Base-by-base conservation (phyloP, 2,113 vertebrate species). In the Cyprinodon brontotheroides region DNA sequence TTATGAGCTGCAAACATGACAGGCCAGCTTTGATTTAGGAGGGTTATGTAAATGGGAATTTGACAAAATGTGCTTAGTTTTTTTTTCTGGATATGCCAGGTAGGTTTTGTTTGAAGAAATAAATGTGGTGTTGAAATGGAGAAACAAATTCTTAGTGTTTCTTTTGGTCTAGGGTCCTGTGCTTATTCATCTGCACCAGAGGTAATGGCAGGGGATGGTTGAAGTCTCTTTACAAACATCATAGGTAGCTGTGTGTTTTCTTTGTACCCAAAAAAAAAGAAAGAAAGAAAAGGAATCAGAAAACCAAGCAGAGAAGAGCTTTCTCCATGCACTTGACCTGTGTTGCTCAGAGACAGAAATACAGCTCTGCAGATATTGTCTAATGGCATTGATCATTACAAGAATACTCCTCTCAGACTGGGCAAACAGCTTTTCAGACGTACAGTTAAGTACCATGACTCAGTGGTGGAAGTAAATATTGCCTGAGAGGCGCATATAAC, bases 1-100 rank as follows among this genome's bases (percentile, higher is more conserved):
- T 92, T 93, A 90, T 89, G 86, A 91, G 78, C 86, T 83, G 85
- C 84, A 82, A 87, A 91, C 84, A 86, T 82, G 90, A 91, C 83
- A 87, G 87, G 83, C 87, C 80, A 85, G 80, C 86, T 82, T 70
- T 61, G 80, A 92, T 93, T 91, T 91, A 91, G 89, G 77, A 91
- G 89, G 72, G 84, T 92, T 93, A 92, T 91, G 88, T 89, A 92
- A 93, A 94, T 92, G 79, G 65, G 60, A 86, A 89, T 87, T 91
- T 76, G 71, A 89, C 89, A 89, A 86, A 89, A 86, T 82, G 36
- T 83, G 79, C 85, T 82, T 86, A 61, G 77, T 53, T 65, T 39
- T 81, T 53, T 50, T 64, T 41, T 68, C 48, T 62, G 65, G 60
- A 77, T 83, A 78, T 67, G 61, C 65, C 38, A 62, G 67, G 53